Evolutionary conservation across 2,797 vertebrate species (phyloP).

Genomic region (Nyctibius grandis): DNA sequence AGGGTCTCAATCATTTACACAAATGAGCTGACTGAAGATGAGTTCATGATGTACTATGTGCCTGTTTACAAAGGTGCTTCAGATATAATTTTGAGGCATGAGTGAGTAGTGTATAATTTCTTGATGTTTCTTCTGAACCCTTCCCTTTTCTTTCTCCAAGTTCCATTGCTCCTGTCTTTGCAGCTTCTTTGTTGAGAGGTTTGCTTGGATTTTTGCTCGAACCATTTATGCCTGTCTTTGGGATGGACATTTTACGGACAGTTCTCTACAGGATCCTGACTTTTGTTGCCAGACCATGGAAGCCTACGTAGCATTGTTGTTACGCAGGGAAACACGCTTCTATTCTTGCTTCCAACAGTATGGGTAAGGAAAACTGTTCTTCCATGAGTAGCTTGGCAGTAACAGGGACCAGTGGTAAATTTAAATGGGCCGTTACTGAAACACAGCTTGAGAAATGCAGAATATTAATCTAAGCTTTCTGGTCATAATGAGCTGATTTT

Average conservation of each 20-base stretch:
- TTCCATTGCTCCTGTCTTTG: not conserved
- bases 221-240: not conserved
- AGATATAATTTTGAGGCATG: not conserved
- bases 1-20: not conserved
- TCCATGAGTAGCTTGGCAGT: not conserved
- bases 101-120: not conserved
- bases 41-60: not conserved
- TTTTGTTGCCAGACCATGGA: not conserved
- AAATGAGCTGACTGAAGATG: not conserved
- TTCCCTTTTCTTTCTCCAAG: not conserved
- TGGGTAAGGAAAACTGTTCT: not conserved
- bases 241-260: not conserved
- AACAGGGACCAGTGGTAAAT: not conserved
- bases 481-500: not conserved
- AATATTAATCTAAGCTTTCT: not conserved
- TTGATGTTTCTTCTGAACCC: not conserved
- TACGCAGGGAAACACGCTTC: not conserved
- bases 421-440: not conserved
- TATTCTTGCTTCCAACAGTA: not conserved
- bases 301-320: not conserved
- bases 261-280: not conserved
- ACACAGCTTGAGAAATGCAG: not conserved
- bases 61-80: not conserved
- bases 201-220: not conserved
- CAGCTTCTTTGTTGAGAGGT: not conserved